Conservation (phyloP, 1,140 invertebrate genomes). For the Chlorops oryzae region DNA sequence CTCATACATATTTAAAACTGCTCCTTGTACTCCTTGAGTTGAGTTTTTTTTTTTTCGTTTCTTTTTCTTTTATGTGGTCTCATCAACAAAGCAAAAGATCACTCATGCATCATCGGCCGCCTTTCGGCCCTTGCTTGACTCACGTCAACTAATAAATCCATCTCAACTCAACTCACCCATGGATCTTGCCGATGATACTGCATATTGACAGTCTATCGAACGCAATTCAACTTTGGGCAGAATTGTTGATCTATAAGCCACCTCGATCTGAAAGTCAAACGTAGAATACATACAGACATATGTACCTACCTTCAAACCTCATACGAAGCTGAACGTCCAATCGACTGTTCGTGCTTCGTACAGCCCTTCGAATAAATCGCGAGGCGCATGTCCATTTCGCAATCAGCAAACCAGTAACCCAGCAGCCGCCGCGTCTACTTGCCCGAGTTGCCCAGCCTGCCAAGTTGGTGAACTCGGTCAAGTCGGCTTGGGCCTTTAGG, state of each 20-base stretch:
- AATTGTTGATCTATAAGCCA: no score
- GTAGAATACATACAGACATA: no score
- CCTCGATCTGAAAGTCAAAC: no score
- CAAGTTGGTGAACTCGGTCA: slow-evolving; percentile 4
- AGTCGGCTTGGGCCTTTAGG: slow-evolving; percentile 10
- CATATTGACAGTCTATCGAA: no score
- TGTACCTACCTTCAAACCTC: no score
- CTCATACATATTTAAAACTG: background rate
- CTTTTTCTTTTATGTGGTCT: background rate
- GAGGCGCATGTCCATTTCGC: no score
- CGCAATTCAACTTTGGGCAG: no score
- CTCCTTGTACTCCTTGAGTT: background rate
- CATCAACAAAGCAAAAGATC: background rate
- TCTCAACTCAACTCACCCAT: no score
- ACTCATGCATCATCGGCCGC: background rate
- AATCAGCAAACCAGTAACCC: no score
- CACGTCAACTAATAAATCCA: slow-evolving; percentile 48
- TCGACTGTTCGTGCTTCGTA: no score
- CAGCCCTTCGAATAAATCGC: slow-evolving; percentile 8
- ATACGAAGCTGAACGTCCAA: slow-evolving; percentile 17
- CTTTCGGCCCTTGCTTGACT: slow-evolving; percentile 17
- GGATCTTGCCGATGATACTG: no score
- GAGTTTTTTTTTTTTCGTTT: background rate
- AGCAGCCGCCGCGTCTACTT: background rate
- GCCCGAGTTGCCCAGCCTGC: slow-evolving; percentile 12